Base-by-base conservation (phyloP, 2,797 vertebrate species). In the Aeoliscus strigatus region DNA sequence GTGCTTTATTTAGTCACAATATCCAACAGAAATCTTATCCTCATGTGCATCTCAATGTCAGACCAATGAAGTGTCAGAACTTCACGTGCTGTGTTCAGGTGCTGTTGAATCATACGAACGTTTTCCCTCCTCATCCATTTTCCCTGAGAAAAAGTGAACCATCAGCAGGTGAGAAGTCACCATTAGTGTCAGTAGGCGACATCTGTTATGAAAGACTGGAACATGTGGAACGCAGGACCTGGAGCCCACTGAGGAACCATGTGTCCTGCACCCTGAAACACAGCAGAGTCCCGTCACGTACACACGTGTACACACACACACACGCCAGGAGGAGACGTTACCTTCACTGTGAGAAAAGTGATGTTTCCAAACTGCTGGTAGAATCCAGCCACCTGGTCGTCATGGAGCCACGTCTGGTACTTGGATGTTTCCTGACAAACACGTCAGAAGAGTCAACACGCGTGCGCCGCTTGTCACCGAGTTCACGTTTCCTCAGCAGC, bases 221-320 rank as follows among this genome's bases (percentile, higher is more conserved):
- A 86, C 86, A 90, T 86, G 25, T 88, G 75, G 11, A 87, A 50
- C 27, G 89, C 86, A 28, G 80, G 87, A 51, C 82, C 77, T 2
- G 89, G 89, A 65, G 88, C 86, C 89, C 88, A 90, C 74, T 90
- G 89, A 26, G 89, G 89, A 63, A 90, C 89, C 89, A 90, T 90
- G 77, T 90, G 89, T 64, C 89, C 89, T 1, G 87, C 87, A 16
- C 88, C 89, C 89, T 90, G 58, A 21, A 21, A 21, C 3, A 6
- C n/a, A n/a, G n/a, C n/a, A n/a, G n/a, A n/a, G n/a, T n/a, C n/a
- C n/a, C n/a, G n/a, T n/a, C n/a, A n/a, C n/a, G n/a, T n/a, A n/a
- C n/a, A n/a, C n/a, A n/a, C n/a, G n/a, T n/a, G n/a, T n/a, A n/a
- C n/a, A n/a, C n/a, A n/a, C n/a, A n/a, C n/a, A n/a, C n/a, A n/a